Base-by-base conservation (phyloP, 2,797 vertebrate species). In the Heliangelus exortis region DNA sequence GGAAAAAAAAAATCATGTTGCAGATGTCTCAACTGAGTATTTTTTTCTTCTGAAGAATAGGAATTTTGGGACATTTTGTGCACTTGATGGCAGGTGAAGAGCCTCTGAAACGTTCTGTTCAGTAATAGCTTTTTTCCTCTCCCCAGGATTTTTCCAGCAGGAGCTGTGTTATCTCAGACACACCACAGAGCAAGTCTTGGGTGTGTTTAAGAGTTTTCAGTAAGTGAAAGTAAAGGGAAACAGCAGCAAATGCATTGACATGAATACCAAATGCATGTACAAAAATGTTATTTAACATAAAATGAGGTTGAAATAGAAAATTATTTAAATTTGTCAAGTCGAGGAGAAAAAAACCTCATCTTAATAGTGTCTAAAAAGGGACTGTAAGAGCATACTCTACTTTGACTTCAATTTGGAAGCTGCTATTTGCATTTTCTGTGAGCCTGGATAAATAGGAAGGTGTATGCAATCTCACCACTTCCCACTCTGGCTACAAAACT, bases 101-200 rank as follows among this genome's bases (percentile, higher is more conserved):
- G 47, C 66, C 84, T 79, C 73, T 62, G 85, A 93, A 94, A 85
- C 22, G 69, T 92, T 94, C 92, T 88, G 66, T 69, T 93, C 84
- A 2, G 79, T 89, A 93, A 93, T 95, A 7, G 0, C 81, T 91
- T 94, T 83, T 87, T 76, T 86, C n/a, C 51, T 94, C 59, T 91
- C 54, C 34, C 33, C 43, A 79, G 75, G 94, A 72, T 4, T 1
- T 84, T 92, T 94, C 85, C 75, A 72, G 41, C 50, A 73, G 77
- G 83, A 84, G 59, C 81, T 34, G 10, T 73, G 76, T 93, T 81
- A 84, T 92, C 84, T 92, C 68, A 81, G 75, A 28, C 63, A 48
- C 0, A 0, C 82, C 73, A 45, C 7, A 41, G 73, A 45, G 84
- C 47, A 86, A 73, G 79, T 89, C 23, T 68, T 1, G 0, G 14